Base-by-base conservation (phyloP, 2,888 invertebrate genomes). In the Argyra leucocephala region DNA sequence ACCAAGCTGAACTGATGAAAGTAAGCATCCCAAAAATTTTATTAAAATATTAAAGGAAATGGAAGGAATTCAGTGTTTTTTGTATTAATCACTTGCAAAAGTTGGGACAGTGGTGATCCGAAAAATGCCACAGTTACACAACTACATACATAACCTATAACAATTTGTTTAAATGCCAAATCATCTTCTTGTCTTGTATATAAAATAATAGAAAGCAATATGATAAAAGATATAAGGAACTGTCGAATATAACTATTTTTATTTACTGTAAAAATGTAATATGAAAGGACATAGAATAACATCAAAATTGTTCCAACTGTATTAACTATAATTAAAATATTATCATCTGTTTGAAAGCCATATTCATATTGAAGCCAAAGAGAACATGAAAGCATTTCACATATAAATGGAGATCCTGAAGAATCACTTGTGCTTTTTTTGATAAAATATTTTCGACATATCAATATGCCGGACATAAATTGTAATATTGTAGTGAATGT, bases 51-150 rank as follows among this genome's bases (percentile, higher is more conserved):
- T 74, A 96, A 83, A 5, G 92, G 90, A 76, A 93, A 90, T 31
- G 96, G 95, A 72, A 96, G 82, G 76, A 88, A 90, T 73, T 93
- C 93, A 0, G 93, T 88, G 76, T 85, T 91, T 77, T 88, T 89
- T 7, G 87, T 85, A 76, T 82, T 85, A 64, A 95, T 82, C 5
- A 96, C 94, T 81, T 93, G 88, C 48, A 90, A 81, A 71, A 93
- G 78, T 75, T 89, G 88, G 64, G 88, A 87, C 70, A 94, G 82
- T 6, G 93, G 94, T 15, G 93, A 88, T 23, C 89, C 91, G 75
- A 93, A 88, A 73, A 91, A 91, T 68, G 91, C 73, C 63, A 93
- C 84, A 1, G 93, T 91, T 62, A 92, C 82, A 26, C 84, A 76
- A 77, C 90, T 89, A 71, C 91, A 88, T 63, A 86, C 74, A 57